Evolutionary conservation across 2,888 invertebrate genomes (phyloP), one percentile per base, ranked within the genome.

Genomic region (Yponomeuta cagnagella): DNA sequence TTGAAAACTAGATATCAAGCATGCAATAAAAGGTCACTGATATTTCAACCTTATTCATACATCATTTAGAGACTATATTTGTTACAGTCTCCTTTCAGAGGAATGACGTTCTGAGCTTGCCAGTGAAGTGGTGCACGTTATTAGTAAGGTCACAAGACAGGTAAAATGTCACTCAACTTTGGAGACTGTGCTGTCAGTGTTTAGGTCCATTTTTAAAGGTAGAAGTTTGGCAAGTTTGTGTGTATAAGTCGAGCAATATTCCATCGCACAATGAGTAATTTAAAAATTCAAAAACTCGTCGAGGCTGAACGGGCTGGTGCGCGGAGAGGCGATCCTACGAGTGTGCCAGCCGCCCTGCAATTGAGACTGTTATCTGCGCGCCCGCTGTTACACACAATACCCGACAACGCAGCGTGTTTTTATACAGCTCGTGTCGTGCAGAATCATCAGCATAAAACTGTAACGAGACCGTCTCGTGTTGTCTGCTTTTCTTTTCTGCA

Each of bases 251-350:
- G 83, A 82, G 85, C 81, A 85, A 81, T 89, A 91, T 92, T 88
- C 89, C 92, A 89, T 90, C 85, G 89, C 81, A 92, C 92, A 92
- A 93, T 92, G 92, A 92, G 92, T 90, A 92, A 92, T 92, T 93
- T 92, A 92, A 93, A 92, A 93, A 92, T 93, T 93, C 91, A 93
- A 91, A 92, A 92, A 91, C 91, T 90, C 92, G 91, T 90, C 90
- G 90, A 83, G 88, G 77, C 84, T 82, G 81, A 83, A 81, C 83
- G 82, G 85, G 82, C 80, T 85, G 86, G 69, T 52, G 68, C 23
- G 15, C 12, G 85, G 83, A 85, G 87, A 86, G 84, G 86, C 86
- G 86, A 87, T 87, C 82, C 85, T 83, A 84, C 85, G 84, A 88
- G 87, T 83, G 83, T 83, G 48, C 48, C 52, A 58, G 65, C 48